Percentiles rank a stretch among this genome's conserved stretches.
These are phyloP conservation scores for Chondrilla cf. caribensis DNA, from an alignment of 37 sponge, comb jelly and placozoan genomes.

Conservation along the genomic window DNA sequence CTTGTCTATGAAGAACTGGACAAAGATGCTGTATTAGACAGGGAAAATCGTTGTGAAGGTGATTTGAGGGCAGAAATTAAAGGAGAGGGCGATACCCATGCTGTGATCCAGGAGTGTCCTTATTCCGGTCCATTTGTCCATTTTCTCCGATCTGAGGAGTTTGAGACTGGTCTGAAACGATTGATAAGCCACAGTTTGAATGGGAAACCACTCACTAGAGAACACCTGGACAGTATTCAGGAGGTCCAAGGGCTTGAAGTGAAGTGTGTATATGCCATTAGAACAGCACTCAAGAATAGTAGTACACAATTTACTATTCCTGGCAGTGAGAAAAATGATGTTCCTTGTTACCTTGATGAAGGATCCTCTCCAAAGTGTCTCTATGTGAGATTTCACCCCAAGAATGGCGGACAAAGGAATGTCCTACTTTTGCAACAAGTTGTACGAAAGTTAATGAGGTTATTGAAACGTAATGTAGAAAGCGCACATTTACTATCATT, in stretches of 20 bases:
- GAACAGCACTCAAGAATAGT: not conserved
- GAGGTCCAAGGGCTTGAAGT: not conserved
- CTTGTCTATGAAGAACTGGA: conserved; percentile 40
- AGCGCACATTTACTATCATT: not conserved
- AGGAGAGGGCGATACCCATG: not conserved
- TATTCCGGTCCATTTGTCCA: not conserved
- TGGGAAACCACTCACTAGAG: not conserved
- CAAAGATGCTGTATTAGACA: not conserved
- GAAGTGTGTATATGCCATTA: conserved; percentile 21
- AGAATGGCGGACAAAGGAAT: not conserved
- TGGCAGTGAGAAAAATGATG: not conserved
- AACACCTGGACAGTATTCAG: not conserved
- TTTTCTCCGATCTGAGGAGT: conserved; percentile 8
- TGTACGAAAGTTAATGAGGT: not conserved
- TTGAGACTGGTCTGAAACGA: conserved; percentile 9
- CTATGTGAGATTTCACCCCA: conserved; percentile 16
- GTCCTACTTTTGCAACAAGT: not conserved
- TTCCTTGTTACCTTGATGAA: conserved; percentile 19
- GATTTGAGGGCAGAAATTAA: not conserved
- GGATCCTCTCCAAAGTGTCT: not conserved
- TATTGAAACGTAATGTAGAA: not conserved
- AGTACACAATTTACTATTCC: not conserved
- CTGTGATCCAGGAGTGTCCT: not conserved
- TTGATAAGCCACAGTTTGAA: not conserved
- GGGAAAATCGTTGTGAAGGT: conserved; percentile 29